phyloP scores from a whole-genome alignment of 37 sponge, comb jelly and placozoan species.

The Chondrilla cf. caribensis region DNA sequence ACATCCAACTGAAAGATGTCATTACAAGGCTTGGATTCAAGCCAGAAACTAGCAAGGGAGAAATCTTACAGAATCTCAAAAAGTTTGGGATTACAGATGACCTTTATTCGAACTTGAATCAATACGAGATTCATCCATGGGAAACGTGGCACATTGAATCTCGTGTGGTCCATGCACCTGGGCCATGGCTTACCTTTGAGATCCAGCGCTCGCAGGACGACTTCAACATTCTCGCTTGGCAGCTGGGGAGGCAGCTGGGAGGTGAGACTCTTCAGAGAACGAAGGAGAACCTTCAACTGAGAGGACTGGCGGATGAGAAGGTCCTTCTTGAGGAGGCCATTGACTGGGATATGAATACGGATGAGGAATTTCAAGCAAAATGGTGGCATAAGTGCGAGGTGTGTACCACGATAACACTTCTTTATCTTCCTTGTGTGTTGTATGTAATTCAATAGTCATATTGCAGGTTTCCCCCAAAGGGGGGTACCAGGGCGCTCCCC shows the following conservation, averaged over 20 bases:
- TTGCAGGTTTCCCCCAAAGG: not conserved
- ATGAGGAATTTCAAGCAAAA: conserved; percentile 35
- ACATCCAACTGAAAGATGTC: conserved; percentile 46
- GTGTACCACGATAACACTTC: not conserved
- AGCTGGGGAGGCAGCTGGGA: conserved; percentile 50
- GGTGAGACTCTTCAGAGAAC: not conserved
- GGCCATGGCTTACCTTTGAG: conserved; percentile 91
- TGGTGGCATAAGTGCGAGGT: conserved; percentile 72
- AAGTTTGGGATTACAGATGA: conserved; percentile 70
- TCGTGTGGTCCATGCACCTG: conserved; percentile 84
- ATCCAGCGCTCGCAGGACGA: conserved; percentile 91
- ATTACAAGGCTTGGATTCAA: conserved; percentile 73
- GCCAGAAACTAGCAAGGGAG: conserved; percentile 33
- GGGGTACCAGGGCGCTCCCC: no score
- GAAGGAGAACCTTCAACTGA: conserved; percentile 52
- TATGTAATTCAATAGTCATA: not conserved
- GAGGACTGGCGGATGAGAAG: conserved; percentile 51
- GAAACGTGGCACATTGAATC: conserved; percentile 78
- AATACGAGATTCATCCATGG: conserved; percentile 68
- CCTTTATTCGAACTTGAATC: conserved; percentile 66
- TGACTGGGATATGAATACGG: conserved; percentile 76
- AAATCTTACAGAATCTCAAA: conserved; percentile 43
- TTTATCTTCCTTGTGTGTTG: not conserved
- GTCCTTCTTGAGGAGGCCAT: conserved; percentile 64
- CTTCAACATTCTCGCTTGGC: conserved; percentile 84